Evolutionary conservation across 37 sponge, comb jelly and placozoan species (phyloP), one percentile per base, ranked within the genome.

Genomic region (Halisarca cf. caerulea): DNA sequence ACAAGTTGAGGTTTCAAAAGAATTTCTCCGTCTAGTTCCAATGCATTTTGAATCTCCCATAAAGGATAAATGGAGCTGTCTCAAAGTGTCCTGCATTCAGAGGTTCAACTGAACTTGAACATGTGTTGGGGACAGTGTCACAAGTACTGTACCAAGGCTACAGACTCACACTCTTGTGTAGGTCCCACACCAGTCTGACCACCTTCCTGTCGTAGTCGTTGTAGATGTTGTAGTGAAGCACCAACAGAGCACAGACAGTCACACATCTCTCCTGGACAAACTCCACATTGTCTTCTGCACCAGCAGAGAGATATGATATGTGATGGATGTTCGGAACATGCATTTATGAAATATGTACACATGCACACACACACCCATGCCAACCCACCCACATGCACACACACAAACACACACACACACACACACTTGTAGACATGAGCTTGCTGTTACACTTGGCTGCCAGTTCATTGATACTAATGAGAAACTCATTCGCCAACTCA

Each of bases 161-260:
- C n/a, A n/a, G n/a, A 17, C 81, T 59, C 58, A 94, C 93, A 74
- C 87, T 98, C 88, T 94, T 96, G 89, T 95, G 86, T 30, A 89
- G 37, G 53, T 98, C 97, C 95, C 94, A 98, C 36, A 98, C 79
- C 39, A 62, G 82, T 40, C 62, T 82, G 70, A 82, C 41, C 8
- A 96, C 72, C 74, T 94, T 98, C 86, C 70, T 91, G 45, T 98
- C 99, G 0, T 53, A 35, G 34, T 44, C 51, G 62, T 90, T 85
- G 81, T 80, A 98, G 42, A 96, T 80, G 33, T 68, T 55, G 75
- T 80, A 80, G 69, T 90, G 89, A 25, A 98, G 87, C 27, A 90
- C 94, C 54, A 90, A 45, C 5, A 98, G 80, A 8, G 92, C 86
- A 87, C 95, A 91, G 27, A 94, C 60, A 9, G 90, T 90, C 28